phyloP scores from a whole-genome alignment of 1,140 invertebrate genomes.

The Diorhabda elongata region DNA sequence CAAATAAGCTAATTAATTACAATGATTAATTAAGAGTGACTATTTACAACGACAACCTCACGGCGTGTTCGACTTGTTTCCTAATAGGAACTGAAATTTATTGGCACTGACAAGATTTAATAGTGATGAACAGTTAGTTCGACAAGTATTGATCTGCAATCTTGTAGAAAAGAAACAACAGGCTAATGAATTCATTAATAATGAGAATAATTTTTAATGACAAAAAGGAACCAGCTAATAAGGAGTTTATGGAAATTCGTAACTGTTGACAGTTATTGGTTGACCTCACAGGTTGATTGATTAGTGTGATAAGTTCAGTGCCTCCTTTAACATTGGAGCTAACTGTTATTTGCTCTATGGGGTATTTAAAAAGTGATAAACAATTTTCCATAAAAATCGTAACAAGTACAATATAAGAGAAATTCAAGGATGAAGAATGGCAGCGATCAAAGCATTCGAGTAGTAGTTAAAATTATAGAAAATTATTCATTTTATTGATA shows the following conservation, averaged over 20 bases:
- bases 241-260: background rate
- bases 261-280: background rate
- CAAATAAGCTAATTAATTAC: background rate
- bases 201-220: background rate
- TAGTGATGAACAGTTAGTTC: background rate
- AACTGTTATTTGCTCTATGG: too few species aligned
- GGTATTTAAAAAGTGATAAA: too few species aligned
- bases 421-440: too few species aligned
- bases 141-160: background rate
- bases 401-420: too few species aligned
- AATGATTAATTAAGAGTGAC: background rate
- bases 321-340: too few species aligned
- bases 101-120: constrained; percentile 12
- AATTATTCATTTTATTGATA: too few species aligned
- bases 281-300: background rate
- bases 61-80: background rate
- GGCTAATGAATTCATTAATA: background rate
- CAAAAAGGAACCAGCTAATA: background rate
- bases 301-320: background rate
- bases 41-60: background rate
- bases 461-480: too few species aligned
- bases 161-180: background rate
- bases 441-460: too few species aligned
- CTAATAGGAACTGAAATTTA: constrained; percentile 12
- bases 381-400: too few species aligned